Evolutionary conservation across 2,113 vertebrate species (phyloP), one percentile per base, ranked within the genome.

Genomic region (Microcebus lehilahytsara): DNA sequence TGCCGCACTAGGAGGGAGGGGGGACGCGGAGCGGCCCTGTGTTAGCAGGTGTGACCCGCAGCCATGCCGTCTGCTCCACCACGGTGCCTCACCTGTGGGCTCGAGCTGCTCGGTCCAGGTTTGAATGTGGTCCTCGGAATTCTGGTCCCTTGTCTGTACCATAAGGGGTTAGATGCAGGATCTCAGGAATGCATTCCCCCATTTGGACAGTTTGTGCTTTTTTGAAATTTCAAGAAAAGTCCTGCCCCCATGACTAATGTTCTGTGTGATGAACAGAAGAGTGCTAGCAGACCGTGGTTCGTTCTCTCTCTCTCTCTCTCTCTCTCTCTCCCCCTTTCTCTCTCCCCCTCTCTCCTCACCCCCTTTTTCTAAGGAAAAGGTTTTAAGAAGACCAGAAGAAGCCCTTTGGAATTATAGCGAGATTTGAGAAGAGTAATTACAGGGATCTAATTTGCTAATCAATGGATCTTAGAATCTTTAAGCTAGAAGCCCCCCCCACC

Each of bases 361-460:
- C 49, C 30, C 51, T 67, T 69, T 92, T 60, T 95, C 62, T 23
- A 80, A 58, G 81, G 67, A 87, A 89, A 94, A 9, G 17, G 1
- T 62, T 62, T 58, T 85, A 85, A 83, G 46, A 90, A 84, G 80
- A 81, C 62, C 56, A 84, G 49, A 94, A 93, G 58, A 92, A 53
- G 20, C 14, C 67, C 30, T 85, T 81, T 91, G 53, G 81, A 93
- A 91, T 95, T 56, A 85, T 16, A 94, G 19, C 85, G 80, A 93
- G 67, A 40, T 91, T 71, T 93, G 37, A 62, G 67, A 91, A 93
- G 86, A 95, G 25, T 85, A 60, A 91, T 95, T 93, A 88, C 40
- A 78, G 34, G 62, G 60, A 75, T 91, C 91, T 95, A 81, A 89
- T 91, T 93, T 81, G 78, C 64, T 96, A 81, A 86, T 96, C 66